Evolutionary conservation across 2,797 vertebrate species (phyloP).

Genomic region (Melopsittacus undulatus): DNA sequence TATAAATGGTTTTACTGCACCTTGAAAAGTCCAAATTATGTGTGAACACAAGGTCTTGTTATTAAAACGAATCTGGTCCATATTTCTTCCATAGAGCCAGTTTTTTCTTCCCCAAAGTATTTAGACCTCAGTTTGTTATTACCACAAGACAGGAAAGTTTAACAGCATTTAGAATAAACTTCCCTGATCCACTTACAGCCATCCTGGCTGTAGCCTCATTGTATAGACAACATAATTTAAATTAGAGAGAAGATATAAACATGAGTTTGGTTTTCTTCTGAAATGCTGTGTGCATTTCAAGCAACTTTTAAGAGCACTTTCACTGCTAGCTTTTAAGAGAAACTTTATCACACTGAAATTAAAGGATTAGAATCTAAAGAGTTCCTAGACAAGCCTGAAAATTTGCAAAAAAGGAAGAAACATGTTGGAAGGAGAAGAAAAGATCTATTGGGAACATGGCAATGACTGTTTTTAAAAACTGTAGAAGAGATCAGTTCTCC

Average conservation of each 20-base stretch:
- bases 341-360: neutral
- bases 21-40: neutral
- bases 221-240: neutral
- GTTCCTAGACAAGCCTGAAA: neutral
- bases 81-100: neutral
- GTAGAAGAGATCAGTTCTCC: neutral
- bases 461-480: neutral
- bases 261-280: neutral
- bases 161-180: neutral
- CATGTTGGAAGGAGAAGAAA: neutral
- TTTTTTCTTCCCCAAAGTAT: neutral
- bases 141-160: neutral
- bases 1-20: neutral
- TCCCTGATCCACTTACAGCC: neutral
- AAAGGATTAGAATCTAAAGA: neutral
- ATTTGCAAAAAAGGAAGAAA: constrained; percentile 7
- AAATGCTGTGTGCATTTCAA: neutral
- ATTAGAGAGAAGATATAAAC: neutral
- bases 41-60: neutral
- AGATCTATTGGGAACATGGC: neutral
- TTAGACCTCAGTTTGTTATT: neutral
- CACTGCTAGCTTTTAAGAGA: neutral
- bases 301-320: neutral
- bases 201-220: neutral
- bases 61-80: neutral